Evolutionary conservation across 64 coral and sea anemone species (phyloP).

Genomic region (Dendrophyllia cribrosa): DNA sequence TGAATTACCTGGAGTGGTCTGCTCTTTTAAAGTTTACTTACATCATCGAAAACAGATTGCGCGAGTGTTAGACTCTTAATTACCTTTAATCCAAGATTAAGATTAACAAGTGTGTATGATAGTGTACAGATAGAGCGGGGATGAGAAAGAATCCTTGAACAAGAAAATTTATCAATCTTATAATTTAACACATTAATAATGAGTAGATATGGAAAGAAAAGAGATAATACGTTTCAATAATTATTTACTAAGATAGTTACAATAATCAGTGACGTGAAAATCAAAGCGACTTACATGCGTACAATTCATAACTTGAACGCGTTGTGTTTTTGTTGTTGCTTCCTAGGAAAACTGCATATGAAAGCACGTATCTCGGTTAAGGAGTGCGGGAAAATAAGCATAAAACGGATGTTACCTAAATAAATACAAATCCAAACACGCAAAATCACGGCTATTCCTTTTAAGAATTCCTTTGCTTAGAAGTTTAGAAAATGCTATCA

Average conservation of each 20-base stretch:
- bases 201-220: slow-evolving; percentile 23
- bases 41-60: slow-evolving; percentile 79
- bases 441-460: slow-evolving; percentile 1
- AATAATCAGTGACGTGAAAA: not conserved
- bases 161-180: slow-evolving; percentile 11
- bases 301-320: no score
- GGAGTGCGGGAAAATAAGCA: not conserved
- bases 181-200: not conserved
- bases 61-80: slow-evolving; percentile 85
- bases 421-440: slow-evolving; percentile 27
- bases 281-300: not conserved
- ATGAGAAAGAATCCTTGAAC: slow-evolving; percentile 33
- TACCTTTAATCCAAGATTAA: slow-evolving; percentile 93
- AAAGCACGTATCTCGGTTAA: slow-evolving; percentile 1
- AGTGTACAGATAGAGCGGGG: slow-evolving; percentile 76
- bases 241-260: slow-evolving; percentile 7
- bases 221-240: slow-evolving; percentile 15
- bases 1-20: slow-evolving; percentile 73
- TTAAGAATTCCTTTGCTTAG: not conserved
- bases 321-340: no score
- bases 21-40: slow-evolving; percentile 85
- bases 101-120: slow-evolving; percentile 78
- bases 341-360: no score
- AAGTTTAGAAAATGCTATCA: not conserved
- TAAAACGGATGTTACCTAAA: not conserved